A percentile compares a stretch with the other conserved stretches of the same genome.
phyloP scores from a whole-genome alignment of 2,797 vertebrate species.

The Coluber constrictor region DNA sequence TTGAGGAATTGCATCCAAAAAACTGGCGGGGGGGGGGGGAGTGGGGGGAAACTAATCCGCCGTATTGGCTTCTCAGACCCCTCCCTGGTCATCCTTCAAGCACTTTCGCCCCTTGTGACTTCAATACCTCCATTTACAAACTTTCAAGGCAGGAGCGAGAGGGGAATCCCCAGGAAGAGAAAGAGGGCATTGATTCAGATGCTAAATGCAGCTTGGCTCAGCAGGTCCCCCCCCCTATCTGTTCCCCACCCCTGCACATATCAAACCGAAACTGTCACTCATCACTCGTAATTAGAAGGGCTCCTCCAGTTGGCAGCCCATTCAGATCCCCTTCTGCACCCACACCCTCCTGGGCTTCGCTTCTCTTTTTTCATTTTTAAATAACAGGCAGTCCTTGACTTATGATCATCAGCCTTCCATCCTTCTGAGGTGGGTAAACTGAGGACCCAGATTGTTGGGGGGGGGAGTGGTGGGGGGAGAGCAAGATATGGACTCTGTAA shows the following conservation, averaged over 20 bases:
- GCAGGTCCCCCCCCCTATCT: neutral
- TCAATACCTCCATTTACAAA: neutral
- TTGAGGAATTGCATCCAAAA: neutral
- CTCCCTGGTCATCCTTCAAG: accelerated
- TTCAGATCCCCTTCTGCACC: slow-evolving; percentile 26
- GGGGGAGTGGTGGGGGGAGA: too few relatives aligned
- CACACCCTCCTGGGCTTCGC: neutral
- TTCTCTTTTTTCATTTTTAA: neutral
- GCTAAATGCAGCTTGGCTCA: slow-evolving; percentile 34
- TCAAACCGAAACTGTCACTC: slow-evolving; percentile 23
- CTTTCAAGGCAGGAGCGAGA: neutral
- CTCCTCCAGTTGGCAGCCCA: slow-evolving; percentile 47
- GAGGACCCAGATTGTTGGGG: too few relatives aligned
- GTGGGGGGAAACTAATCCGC: neutral
- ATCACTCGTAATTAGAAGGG: slow-evolving; percentile 50
- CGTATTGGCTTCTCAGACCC: neutral
- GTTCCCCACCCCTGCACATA: slow-evolving; percentile 33
- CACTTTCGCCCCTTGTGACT: neutral
- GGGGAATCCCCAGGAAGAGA: slow-evolving; percentile 1
- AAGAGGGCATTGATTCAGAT: slow-evolving; percentile 23
- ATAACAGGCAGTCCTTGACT: neutral
- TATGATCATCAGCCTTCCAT: too few relatives aligned
- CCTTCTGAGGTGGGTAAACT: too few relatives aligned
- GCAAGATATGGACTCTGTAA: too few relatives aligned
- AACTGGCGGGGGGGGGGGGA: too few relatives aligned